These are phyloP conservation scores for Notospermus geniculatus DNA, from an alignment of 1,140 invertebrate genomes.

Conservation along the genomic window DNA sequence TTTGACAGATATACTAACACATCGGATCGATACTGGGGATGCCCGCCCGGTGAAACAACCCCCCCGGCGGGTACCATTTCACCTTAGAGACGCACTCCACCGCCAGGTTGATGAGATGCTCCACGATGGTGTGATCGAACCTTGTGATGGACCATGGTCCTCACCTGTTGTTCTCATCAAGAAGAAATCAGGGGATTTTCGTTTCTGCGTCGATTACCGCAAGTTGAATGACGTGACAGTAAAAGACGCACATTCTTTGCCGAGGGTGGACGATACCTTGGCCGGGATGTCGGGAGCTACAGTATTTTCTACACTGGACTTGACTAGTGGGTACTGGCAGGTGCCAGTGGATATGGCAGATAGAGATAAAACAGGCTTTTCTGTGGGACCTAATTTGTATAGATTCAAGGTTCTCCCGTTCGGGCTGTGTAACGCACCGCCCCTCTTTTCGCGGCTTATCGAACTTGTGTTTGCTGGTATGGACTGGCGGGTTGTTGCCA, in stretches of 20 bases:
- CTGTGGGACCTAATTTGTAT: background rate
- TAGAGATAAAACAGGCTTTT: constrained; percentile 39
- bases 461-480: background rate
- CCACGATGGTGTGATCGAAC: constrained; percentile 9
- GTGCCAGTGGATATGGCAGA: constrained; percentile 38
- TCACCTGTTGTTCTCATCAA: constrained; percentile 10
- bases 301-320: constrained; percentile 55
- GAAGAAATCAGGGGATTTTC: constrained; percentile 7
- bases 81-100: background rate
- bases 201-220: constrained; percentile 56
- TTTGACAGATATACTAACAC: no score
- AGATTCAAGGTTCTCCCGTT: background rate
- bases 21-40: no score
- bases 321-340: constrained; percentile 39
- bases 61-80: no score
- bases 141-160: constrained; percentile 6
- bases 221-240: constrained; percentile 52
- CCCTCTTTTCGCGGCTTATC: background rate
- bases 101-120: background rate
- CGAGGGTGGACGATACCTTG: constrained; percentile 55
- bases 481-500: background rate
- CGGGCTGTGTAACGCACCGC: background rate
- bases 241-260: constrained; percentile 58
- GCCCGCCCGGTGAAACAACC: no score
- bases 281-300: constrained; percentile 37